A percentile compares a stretch with the other conserved stretches of the same genome.
Evolutionary conservation across 2,888 invertebrate species (phyloP).

Genomic region (Cantharis nigra): DNA sequence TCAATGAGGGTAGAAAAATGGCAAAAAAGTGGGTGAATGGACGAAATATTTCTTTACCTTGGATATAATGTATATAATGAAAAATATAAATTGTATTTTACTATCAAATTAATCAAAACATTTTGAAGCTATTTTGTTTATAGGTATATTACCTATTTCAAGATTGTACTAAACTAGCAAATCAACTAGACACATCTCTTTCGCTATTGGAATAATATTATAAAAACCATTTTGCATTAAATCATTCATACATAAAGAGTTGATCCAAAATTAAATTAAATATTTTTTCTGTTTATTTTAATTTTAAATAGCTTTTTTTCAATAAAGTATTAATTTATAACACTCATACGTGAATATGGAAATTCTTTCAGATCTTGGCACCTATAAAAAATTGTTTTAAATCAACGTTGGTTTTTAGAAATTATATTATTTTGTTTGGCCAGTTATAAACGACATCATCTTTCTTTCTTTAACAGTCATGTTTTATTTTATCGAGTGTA

Average conservation of each 20-base stretch:
- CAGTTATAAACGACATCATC: background rate
- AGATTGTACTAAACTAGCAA: too few relatives aligned
- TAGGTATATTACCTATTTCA: too few relatives aligned
- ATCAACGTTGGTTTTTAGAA: background rate
- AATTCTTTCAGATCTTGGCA: background rate
- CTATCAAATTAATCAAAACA: too few relatives aligned
- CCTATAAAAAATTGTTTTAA: background rate
- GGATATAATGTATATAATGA: too few relatives aligned
- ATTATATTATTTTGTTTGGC: background rate
- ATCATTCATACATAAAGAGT: background rate
- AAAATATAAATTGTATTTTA: too few relatives aligned
- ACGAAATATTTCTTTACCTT: too few relatives aligned
- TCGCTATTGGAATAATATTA: too few relatives aligned
- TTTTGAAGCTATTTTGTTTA: too few relatives aligned
- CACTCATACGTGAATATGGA: background rate
- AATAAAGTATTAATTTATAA: slow-evolving; percentile 25
- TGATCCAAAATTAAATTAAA: background rate
- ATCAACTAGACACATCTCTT: too few relatives aligned
- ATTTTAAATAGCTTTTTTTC: slow-evolving; percentile 38
- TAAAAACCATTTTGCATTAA: too few relatives aligned
- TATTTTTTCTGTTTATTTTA: slow-evolving; percentile 30
- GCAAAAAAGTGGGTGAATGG: too few relatives aligned
- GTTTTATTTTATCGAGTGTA: slow-evolving; percentile 22
- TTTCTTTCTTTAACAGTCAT: slow-evolving; percentile 1
- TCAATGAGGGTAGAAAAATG: too few relatives aligned